Evolutionary conservation across 2,113 vertebrate species (phyloP).

Genomic region (Dasyprocta punctata): DNA sequence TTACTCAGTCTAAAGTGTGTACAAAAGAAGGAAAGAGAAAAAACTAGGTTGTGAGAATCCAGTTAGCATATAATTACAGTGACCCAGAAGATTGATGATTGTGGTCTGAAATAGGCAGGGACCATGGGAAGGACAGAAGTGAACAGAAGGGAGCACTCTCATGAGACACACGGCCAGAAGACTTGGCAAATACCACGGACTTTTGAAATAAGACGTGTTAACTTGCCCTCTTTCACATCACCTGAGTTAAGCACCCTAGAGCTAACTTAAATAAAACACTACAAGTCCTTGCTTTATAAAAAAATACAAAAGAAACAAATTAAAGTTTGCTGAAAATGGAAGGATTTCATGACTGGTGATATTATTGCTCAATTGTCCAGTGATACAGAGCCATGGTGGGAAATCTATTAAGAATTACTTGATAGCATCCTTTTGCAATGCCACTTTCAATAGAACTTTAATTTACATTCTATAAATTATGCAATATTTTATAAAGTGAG

Average conservation of each 20-base stretch:
- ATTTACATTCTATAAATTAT: constrained; percentile 83
- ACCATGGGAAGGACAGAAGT: background rate
- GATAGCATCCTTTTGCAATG: constrained; percentile 66
- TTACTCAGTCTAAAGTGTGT: background rate
- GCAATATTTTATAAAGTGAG: constrained; percentile 77
- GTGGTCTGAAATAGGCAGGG: background rate
- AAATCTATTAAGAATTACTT: constrained; percentile 76
- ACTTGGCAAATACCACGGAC: background rate
- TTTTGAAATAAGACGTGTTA: constrained; percentile 12
- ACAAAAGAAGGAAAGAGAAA: background rate
- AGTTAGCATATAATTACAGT: background rate
- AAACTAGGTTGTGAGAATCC: background rate
- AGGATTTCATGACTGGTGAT: constrained; percentile 47
- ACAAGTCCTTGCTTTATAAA: constrained; percentile 36
- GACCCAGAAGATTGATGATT: background rate
- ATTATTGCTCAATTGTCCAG: constrained; percentile 52
- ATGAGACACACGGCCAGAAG: background rate
- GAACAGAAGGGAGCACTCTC: background rate
- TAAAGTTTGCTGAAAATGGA: constrained; percentile 63
- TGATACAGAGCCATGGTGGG: constrained; percentile 2
- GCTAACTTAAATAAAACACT: constrained; percentile 42
- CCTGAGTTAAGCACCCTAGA: constrained; percentile 24
- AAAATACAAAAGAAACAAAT: constrained; percentile 66
- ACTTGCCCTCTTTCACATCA: background rate
- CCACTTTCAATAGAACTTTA: constrained; percentile 69